Evolutionary conservation across 2,888 invertebrate genomes (phyloP).

Genomic region (Aspidapion aeneum): DNA sequence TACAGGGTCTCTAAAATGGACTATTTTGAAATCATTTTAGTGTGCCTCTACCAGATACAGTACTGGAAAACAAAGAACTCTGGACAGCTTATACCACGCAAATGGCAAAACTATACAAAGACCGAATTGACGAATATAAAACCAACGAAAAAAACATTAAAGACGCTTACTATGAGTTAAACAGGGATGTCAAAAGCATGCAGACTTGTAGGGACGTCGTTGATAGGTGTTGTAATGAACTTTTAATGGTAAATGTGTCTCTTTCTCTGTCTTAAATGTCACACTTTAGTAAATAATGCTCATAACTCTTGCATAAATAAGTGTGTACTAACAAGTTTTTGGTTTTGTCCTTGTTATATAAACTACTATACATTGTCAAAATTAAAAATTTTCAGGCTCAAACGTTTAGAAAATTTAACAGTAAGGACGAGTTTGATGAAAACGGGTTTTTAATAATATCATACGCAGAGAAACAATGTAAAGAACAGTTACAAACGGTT

Average conservation of each 20-base stretch:
- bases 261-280: background rate
- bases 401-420: constrained; percentile 25
- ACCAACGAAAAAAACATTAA: constrained; percentile 26
- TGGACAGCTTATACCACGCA: constrained; percentile 24
- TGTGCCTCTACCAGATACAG: constrained; percentile 22
- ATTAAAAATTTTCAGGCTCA: constrained; percentile 27
- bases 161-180: constrained; percentile 20
- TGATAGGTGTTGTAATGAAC: constrained; percentile 24
- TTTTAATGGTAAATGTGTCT: constrained; percentile 29
- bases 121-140: constrained; percentile 24
- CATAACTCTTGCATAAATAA: no score
- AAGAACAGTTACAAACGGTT: constrained; percentile 27
- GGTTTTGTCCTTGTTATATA: no score
- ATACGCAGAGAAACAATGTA: constrained; percentile 24
- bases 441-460: constrained; percentile 15
- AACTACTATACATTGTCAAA: no score
- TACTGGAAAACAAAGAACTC: constrained; percentile 28
- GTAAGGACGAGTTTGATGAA: constrained; percentile 17
- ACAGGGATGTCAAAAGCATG: constrained; percentile 23
- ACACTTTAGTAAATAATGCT: no score
- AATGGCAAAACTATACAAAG: constrained; percentile 16
- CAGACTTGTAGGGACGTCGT: constrained; percentile 20
- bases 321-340: no score
- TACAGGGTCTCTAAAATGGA: no score
- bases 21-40: no score